Evolutionary conservation across 2,888 invertebrate genomes (phyloP), one percentile per base, ranked within the genome.

Genomic region (Melieria crassipennis): DNA sequence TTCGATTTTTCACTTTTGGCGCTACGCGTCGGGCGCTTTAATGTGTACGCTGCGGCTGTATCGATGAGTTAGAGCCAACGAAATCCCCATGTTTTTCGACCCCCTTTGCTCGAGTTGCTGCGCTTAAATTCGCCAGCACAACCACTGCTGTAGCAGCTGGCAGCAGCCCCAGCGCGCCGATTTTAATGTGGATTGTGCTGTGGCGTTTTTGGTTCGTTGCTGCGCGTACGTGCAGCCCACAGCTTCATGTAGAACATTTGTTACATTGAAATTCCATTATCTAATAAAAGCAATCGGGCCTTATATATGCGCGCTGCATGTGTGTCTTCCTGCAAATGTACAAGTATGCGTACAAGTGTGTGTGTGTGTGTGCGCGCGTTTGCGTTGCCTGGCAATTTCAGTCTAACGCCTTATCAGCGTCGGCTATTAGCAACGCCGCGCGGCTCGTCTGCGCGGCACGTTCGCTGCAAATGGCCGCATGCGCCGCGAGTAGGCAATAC

Each of bases 221-320:
- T 45, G 52, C 16, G 43, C 16, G 52, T 42, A 52, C 50, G 60
- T 61, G 50, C 48, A 67, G 52, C 43, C 45, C 52, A 58, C 60
- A 58, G 45, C 67, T 50, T 60, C 67, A 45, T 16, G n/a, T 67
- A 57, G 50, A 67, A 45, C 50, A 11, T 9, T 47, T 67, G 60
- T 52, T 45, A 67, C 67, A 67, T 16, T 52, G 45, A 52, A 67
- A 61, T 52, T 58, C 67, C 67, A 67, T 67, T 67, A 67, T 61
- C 67, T 67, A 52, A 52, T 60, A 67, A 60, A 52, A 61, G 67
- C 52, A 60, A 61, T 67, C 67, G 30, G 76, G 77, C 72, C 69
- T 43, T 5, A 7, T 71, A 30, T 30, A 30, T 30, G 30, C 30
- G 30, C 30, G 30, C 30, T 30, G 30, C 30, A 30, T 30, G 57